Conservation (phyloP, 2,113 vertebrate genomes). For the Lasiurus borealis region DNA sequence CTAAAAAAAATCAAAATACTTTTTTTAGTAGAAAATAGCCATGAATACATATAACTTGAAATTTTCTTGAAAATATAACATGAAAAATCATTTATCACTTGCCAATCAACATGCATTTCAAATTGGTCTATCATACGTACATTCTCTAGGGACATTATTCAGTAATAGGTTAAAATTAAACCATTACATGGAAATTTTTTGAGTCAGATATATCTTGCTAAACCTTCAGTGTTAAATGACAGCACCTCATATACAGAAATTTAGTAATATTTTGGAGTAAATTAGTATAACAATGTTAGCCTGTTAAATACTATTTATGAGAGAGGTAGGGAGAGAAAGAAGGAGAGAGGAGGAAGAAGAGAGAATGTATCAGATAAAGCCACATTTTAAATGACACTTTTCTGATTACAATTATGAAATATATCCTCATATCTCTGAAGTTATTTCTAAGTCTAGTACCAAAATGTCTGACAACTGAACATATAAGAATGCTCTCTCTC, state of each 20-base stretch:
- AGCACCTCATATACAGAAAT: neutral
- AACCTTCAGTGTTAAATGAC: neutral
- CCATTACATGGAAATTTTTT: neutral
- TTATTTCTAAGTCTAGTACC: conserved; percentile 37
- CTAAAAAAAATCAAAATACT: neutral
- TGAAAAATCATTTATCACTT: neutral
- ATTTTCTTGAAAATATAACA: neutral
- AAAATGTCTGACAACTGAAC: neutral
- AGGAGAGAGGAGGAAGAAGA: neutral
- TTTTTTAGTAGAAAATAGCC: neutral
- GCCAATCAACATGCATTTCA: neutral
- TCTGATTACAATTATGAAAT: neutral
- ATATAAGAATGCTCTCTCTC: neutral
- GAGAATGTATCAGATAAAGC: neutral
- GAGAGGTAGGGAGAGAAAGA: neutral
- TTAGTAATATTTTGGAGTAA: conserved; percentile 37
- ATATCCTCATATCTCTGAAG: neutral
- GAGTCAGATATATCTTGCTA: neutral
- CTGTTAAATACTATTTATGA: neutral
- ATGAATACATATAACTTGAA: neutral
- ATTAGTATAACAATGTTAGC: neutral
- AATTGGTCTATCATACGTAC: neutral
- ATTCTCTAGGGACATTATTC: neutral
- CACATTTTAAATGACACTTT: neutral
- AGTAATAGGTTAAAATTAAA: conserved; percentile 1